These are phyloP conservation scores for Rhineura floridana DNA, from an alignment of 2,113 vertebrate genomes.

Conservation along the genomic window DNA sequence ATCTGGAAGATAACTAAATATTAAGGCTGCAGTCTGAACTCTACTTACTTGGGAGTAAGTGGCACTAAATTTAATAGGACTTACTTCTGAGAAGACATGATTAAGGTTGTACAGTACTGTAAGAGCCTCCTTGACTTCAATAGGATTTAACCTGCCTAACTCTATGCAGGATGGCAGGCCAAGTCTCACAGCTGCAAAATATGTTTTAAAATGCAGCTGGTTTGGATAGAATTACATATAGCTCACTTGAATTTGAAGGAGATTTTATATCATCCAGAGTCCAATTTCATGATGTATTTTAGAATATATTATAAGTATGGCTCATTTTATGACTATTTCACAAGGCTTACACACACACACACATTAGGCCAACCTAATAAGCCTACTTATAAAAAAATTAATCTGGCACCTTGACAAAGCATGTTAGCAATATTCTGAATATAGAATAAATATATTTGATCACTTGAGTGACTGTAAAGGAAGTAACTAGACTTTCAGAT, in stretches of 20 bases:
- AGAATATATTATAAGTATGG: slow-evolving; percentile 14
- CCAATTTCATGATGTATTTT: neutral
- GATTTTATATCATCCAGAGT: slow-evolving; percentile 1
- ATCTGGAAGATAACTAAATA: neutral
- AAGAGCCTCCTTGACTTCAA: neutral
- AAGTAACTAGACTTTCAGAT: slow-evolving; percentile 22
- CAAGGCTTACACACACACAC: neutral
- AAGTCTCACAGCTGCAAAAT: neutral
- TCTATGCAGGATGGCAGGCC: neutral
- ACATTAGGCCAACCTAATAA: slow-evolving; percentile 4
- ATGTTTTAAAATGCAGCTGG: neutral
- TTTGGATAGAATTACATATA: slow-evolving; percentile 12
- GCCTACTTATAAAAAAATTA: neutral
- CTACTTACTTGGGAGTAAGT: neutral
- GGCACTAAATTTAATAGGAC: too few relatives aligned
- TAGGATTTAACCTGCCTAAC: neutral
- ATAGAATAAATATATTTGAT: slow-evolving; percentile 10
- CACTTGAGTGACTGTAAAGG: neutral
- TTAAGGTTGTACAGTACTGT: too few relatives aligned
- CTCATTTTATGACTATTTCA: neutral
- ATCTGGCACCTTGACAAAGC: slow-evolving; percentile 7
- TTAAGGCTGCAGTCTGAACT: too few relatives aligned
- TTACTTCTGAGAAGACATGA: too few relatives aligned
- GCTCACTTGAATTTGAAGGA: neutral
- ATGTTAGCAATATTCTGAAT: neutral